Percentiles rank a stretch among this genome's conserved stretches.
phyloP scores from a whole-genome alignment of 2,113 vertebrate genomes.

The Carollia perspicillata region DNA sequence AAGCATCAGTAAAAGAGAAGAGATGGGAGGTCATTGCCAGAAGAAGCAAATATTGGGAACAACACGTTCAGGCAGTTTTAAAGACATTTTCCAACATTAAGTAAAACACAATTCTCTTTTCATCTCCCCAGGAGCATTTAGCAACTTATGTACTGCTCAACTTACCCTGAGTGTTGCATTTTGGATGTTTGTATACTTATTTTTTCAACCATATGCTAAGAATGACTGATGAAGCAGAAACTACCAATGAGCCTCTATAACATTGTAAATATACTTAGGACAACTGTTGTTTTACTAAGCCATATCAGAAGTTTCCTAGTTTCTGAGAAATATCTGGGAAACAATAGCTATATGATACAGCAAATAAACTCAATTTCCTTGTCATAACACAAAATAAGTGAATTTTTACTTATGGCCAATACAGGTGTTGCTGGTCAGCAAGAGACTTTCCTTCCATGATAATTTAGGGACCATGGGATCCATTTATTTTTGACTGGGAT shows the following conservation, averaged over 20 bases:
- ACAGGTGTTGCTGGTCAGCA: neutral
- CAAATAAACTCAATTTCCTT: neutral
- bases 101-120: neutral
- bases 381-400: neutral
- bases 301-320: neutral
- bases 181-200: neutral
- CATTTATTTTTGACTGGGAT: neutral
- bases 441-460: neutral
- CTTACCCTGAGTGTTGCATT: neutral
- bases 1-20: neutral
- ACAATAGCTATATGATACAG: neutral
- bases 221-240: neutral
- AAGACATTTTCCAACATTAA: neutral
- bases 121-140: neutral
- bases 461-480: neutral
- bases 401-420: neutral
- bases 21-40: neutral
- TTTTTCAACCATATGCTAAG: neutral
- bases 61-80: neutral
- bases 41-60: neutral
- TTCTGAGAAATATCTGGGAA: neutral
- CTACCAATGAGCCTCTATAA: neutral
- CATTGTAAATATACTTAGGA: neutral
- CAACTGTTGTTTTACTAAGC: neutral
- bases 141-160: neutral